Evolutionary conservation across 2,888 invertebrate species (phyloP).

Genomic region (Amiota mariae): DNA sequence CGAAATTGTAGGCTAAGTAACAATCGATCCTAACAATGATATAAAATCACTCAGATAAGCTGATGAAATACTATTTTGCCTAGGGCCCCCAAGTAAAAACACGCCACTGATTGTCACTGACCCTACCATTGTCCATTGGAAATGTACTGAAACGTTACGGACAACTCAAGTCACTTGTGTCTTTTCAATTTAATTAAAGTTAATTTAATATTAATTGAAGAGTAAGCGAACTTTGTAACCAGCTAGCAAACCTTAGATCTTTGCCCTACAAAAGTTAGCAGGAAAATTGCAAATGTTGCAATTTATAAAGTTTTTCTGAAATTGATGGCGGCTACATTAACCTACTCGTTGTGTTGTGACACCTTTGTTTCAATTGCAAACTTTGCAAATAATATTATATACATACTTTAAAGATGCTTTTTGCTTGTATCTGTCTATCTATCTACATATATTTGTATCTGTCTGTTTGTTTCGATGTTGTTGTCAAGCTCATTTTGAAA

Average conservation of each 20-base stretch:
- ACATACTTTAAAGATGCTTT: conserved; percentile 13
- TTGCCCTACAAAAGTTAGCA: neutral
- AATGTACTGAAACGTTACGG: too few species aligned
- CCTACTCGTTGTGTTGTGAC: conserved; percentile 3
- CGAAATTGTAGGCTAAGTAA: too few species aligned
- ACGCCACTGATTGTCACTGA: too few species aligned
- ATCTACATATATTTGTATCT: conserved; percentile 34
- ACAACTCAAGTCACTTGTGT: too few species aligned
- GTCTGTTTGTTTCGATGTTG: neutral
- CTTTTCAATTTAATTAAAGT: conserved; percentile 19
- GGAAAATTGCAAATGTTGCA: conserved; percentile 9
- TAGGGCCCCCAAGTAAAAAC: too few species aligned
- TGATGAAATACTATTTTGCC: too few species aligned
- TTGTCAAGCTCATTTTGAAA: too few species aligned
- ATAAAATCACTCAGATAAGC: too few species aligned
- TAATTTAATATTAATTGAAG: conserved; percentile 19
- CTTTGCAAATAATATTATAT: conserved; percentile 17
- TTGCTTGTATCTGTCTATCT: conserved; percentile 33
- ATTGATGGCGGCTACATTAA: conserved; percentile 11
- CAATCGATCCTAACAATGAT: too few species aligned
- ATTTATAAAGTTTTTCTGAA: conserved; percentile 1
- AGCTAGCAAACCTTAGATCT: too few species aligned
- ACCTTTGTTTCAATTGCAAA: conserved; percentile 21
- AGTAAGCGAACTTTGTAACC: conserved; percentile 11
- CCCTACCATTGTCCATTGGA: too few species aligned